Percentiles rank a stretch among this genome's conserved stretches.
phyloP scores from a whole-genome alignment of 2,113 vertebrate species.

The Tyrannus savana region DNA sequence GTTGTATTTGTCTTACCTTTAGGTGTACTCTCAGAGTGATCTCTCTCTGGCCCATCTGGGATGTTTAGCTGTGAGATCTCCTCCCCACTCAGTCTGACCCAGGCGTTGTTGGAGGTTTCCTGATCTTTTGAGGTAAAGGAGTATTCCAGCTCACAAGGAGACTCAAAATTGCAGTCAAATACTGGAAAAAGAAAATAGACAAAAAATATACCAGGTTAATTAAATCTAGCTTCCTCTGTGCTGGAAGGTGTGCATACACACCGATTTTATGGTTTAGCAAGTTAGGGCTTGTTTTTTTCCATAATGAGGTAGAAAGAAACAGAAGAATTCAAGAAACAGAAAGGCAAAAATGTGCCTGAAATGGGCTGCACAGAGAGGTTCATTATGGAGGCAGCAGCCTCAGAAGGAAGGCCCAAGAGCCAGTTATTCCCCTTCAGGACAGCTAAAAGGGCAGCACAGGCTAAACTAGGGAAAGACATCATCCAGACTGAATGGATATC shows the following conservation, averaged over 20 bases:
- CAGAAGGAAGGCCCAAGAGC: background rate
- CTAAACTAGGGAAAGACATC: background rate
- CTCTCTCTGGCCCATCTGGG: slow-evolving; percentile 43
- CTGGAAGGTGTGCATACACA: background rate
- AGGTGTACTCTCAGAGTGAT: slow-evolving; percentile 71
- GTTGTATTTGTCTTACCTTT: slow-evolving; percentile 69
- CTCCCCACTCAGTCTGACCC: slow-evolving; percentile 72
- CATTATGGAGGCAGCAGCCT: background rate
- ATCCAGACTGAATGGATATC: background rate
- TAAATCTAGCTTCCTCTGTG: background rate
- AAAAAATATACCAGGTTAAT: background rate
- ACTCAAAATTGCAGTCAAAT: slow-evolving; percentile 82
- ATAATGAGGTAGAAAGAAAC: background rate
- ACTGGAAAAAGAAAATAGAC: slow-evolving; percentile 63
- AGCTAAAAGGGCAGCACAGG: background rate
- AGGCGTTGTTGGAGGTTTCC: slow-evolving; percentile 49
- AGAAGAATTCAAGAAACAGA: background rate
- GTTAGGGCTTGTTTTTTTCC: background rate
- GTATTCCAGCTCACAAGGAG: slow-evolving; percentile 79
- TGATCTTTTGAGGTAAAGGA: slow-evolving; percentile 59
- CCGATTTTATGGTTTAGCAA: background rate
- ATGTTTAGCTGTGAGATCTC: slow-evolving; percentile 68
- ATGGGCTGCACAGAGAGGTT: background rate
- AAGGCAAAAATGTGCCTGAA: background rate
- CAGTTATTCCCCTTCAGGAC: background rate